Conservation (phyloP, 1,140 invertebrate genomes). For the Macrobrachium nipponense region DNA sequence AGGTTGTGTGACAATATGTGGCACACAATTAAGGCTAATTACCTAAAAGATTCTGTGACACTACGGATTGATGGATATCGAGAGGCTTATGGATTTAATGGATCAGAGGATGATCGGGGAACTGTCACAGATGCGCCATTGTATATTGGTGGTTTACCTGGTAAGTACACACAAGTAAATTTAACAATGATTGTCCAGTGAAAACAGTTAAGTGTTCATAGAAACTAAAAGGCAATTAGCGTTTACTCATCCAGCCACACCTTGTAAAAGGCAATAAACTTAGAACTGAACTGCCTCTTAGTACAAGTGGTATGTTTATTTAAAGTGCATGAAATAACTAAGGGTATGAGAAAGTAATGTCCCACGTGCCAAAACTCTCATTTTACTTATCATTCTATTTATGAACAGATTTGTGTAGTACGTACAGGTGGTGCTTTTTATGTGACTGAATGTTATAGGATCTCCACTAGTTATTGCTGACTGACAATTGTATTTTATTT, state of each 20-base stretch:
- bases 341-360: too few species aligned
- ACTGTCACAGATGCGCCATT: constrained; percentile 73
- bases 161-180: constrained; percentile 71
- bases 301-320: background rate
- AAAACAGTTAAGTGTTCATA: background rate
- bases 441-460: too few species aligned
- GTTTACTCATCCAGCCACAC: background rate
- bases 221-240: background rate
- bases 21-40: constrained; percentile 84
- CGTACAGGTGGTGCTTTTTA: too few species aligned
- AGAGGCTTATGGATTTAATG: constrained; percentile 68
- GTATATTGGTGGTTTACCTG: constrained; percentile 87
- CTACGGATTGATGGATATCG: constrained; percentile 79
- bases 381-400: too few species aligned
- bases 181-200: background rate
- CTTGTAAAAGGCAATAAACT: background rate
- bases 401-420: too few species aligned
- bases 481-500: too few species aligned
- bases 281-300: background rate
- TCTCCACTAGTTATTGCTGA: too few species aligned
- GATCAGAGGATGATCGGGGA: constrained; percentile 64
- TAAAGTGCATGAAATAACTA: too few species aligned
- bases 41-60: constrained; percentile 73
- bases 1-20: constrained; percentile 87
- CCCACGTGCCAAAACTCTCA: too few species aligned